Percentiles rank a stretch among this genome's conserved stretches.
Evolutionary conservation across 2,888 invertebrate genomes (phyloP).

Genomic region (Argyresthia goedartella): DNA sequence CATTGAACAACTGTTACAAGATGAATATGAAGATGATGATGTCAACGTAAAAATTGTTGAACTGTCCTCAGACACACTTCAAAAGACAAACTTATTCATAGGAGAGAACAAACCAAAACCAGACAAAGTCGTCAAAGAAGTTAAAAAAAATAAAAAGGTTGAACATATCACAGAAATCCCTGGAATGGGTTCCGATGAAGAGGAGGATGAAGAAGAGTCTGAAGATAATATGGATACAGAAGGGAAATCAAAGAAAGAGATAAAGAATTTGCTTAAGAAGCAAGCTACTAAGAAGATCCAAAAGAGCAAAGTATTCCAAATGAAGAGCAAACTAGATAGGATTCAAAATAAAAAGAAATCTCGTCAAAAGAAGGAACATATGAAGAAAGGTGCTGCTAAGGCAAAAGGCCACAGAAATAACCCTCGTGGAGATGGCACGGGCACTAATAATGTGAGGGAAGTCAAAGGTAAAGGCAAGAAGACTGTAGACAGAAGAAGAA

Average conservation of each 20-base stretch:
- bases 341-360: conserved; percentile 79
- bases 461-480: conserved; percentile 47
- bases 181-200: conserved; percentile 50
- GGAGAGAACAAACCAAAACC: conserved; percentile 74
- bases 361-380: conserved; percentile 43
- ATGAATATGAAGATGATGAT: conserved; percentile 82
- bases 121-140: conserved; percentile 14
- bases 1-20: conserved; percentile 74
- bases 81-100: conserved; percentile 79
- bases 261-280: conserved; percentile 78
- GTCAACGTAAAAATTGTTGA: conserved; percentile 85
- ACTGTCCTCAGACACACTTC: conserved; percentile 77
- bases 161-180: conserved; percentile 24
- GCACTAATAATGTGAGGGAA: conserved; percentile 27
- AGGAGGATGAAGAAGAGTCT: conserved; percentile 28
- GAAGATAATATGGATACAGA: conserved; percentile 33
- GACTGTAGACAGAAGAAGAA: conserved; percentile 42
- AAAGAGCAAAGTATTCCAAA: conserved; percentile 82
- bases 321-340: conserved; percentile 79
- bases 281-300: conserved; percentile 80
- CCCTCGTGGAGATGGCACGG: conserved; percentile 16
- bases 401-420: not conserved
- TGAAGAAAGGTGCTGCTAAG: conserved; percentile 22
- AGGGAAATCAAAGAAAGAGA: conserved; percentile 72
- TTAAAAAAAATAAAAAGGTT: conserved; percentile 23